Evolutionary conservation across 2,113 vertebrate genomes (phyloP), one percentile per base, ranked within the genome.

Genomic region (Coptodon rendalli): DNA sequence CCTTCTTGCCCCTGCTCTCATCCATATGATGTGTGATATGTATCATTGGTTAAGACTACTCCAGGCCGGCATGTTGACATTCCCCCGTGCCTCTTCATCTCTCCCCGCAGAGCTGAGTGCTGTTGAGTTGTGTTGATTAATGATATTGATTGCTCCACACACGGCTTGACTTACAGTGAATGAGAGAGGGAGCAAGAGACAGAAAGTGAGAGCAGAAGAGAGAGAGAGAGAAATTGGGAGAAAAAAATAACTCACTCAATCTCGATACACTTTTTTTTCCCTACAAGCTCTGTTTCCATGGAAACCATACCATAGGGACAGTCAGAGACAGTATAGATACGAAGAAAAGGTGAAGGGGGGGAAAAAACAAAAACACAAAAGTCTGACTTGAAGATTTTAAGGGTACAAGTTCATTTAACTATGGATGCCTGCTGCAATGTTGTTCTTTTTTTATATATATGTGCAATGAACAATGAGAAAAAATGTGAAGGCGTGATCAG

Each of bases 51-150:
- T 95, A 94, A 94, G 94, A 96, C 95, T 93, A 95, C 95, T 95
- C 93, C 92, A 87, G 95, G 94, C 94, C 92, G 82, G 94, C 95
- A 94, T 95, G 95, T 95, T 95, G 95, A 94, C 94, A 93, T 93
- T 95, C 95, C 95, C 95, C 94, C 89, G 93, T 94, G 95, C 93
- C 95, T 96, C 95, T 94, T 96, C 95, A 95, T 95, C 95, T 94
- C 94, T 95, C 94, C 95, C 95, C 85, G 83, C 93, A 92, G 95
- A 95, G 94, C 94, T 92, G 92, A 94, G 94, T 94, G 94, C 93
- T 95, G 95, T 92, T 95, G 95, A 95, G 95, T 95, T 95, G 92
- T 95, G 95, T 95, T 96, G 95, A 96, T 96, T 95, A 95, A 96
- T 95, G 95, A 95, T 96, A 96, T 96, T 95, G 95, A 96, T 95